Conservation (phyloP, 2,797 vertebrate species). For the Choloepus didactylus region DNA sequence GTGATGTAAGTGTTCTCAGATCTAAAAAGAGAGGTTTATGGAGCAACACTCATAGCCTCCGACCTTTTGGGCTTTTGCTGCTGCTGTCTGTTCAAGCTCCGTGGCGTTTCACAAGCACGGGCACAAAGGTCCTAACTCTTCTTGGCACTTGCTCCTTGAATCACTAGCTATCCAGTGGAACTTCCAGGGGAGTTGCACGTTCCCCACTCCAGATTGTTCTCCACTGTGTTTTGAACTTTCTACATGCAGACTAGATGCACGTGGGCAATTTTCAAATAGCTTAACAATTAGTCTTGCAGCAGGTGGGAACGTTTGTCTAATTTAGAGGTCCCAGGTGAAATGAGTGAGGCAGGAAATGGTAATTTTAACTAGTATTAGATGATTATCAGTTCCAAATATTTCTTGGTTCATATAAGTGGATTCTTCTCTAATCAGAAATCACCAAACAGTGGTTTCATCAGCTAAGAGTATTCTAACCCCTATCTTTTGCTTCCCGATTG, state of each 20-base stretch:
- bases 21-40: neutral
- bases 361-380: neutral
- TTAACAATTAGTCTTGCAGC: constrained; percentile 29
- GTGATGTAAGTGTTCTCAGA: neutral
- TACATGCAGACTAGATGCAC: constrained; percentile 4
- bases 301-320: constrained; percentile 34
- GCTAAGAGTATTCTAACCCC: neutral
- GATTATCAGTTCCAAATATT: neutral
- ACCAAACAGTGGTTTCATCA: neutral
- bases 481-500: neutral
- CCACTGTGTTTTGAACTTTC: neutral
- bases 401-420: constrained; percentile 4
- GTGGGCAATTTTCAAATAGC: constrained; percentile 45
- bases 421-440: neutral
- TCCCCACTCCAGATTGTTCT: neutral
- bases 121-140: neutral
- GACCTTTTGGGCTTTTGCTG: neutral
- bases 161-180: neutral
- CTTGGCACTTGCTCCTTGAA: neutral
- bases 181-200: neutral
- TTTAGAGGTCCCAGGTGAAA: constrained; percentile 1
- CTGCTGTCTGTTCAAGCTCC: neutral
- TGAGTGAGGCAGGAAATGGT: neutral
- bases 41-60: neutral
- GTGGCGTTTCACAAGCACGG: neutral